phyloP scores from a whole-genome alignment of 2,113 vertebrate species.

The Malurus elegans region DNA sequence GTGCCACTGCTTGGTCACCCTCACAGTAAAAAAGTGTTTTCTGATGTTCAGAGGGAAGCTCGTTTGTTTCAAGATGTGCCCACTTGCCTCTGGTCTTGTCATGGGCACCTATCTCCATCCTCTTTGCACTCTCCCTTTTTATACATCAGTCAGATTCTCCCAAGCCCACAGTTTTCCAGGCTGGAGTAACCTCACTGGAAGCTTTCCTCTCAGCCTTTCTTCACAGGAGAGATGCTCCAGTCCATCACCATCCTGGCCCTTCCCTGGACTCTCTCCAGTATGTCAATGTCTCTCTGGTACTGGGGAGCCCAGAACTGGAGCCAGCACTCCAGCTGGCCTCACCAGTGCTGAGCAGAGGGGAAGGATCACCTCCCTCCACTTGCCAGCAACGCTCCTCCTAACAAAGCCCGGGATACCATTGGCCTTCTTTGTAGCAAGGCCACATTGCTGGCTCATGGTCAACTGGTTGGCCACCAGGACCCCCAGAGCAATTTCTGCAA shows the following conservation, averaged over 20 bases:
- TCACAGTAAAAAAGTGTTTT: background rate
- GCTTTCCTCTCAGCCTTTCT: background rate
- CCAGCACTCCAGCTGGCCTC: background rate
- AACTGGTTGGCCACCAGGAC: background rate
- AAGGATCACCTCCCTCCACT: background rate
- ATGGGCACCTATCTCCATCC: background rate
- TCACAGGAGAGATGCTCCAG: background rate
- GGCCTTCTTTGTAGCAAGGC: background rate
- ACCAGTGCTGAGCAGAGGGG: background rate
- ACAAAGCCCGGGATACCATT: background rate
- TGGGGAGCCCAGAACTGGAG: background rate
- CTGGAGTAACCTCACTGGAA: background rate
- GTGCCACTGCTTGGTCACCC: background rate
- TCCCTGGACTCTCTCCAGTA: background rate
- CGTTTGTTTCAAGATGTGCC: background rate
- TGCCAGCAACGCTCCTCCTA: background rate
- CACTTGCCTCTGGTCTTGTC: background rate
- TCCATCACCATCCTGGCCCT: accelerated
- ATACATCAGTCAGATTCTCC: background rate
- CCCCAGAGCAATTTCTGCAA: background rate
- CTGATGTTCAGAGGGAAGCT: background rate
- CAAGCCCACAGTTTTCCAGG: background rate
- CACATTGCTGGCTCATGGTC: background rate
- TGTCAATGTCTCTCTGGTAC: background rate
- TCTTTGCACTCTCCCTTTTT: background rate